phyloP scores from a whole-genome alignment of 2,797 vertebrate species.

The Platalea minor region DNA sequence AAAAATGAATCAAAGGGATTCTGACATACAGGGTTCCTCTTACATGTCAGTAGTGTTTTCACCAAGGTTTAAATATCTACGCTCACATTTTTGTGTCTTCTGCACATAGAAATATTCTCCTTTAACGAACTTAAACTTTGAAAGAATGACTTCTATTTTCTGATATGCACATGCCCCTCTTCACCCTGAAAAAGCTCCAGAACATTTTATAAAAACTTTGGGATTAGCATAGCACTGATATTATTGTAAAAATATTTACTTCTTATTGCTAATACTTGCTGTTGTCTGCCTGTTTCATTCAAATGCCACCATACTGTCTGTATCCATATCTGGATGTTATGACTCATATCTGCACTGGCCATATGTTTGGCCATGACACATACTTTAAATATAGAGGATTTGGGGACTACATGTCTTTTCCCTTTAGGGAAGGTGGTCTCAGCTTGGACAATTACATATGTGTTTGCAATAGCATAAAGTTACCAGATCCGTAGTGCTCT shows the following conservation, averaged over 20 bases:
- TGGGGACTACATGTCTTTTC: neutral
- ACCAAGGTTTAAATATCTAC: neutral
- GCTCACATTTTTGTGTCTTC: neutral
- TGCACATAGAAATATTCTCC: neutral
- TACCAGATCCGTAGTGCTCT: neutral
- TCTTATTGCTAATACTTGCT: neutral
- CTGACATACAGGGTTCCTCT: neutral
- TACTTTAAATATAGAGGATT: neutral
- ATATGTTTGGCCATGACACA: neutral
- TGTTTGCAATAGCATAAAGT: neutral
- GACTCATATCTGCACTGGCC: neutral
- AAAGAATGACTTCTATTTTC: neutral
- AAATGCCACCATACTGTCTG: neutral
- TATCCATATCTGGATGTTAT: neutral
- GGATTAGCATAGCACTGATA: neutral
- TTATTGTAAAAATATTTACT: neutral
- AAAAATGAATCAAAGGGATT: neutral
- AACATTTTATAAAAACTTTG: neutral
- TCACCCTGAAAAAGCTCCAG: neutral
- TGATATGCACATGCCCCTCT: neutral
- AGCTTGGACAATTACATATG: neutral
- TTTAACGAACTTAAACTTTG: neutral
- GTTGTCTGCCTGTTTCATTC: neutral
- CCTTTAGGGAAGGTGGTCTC: neutral
- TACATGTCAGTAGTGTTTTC: neutral